These are phyloP conservation scores for Champsocephalus gunnari DNA, from an alignment of 2,797 vertebrate species.

Conservation along the genomic window DNA sequence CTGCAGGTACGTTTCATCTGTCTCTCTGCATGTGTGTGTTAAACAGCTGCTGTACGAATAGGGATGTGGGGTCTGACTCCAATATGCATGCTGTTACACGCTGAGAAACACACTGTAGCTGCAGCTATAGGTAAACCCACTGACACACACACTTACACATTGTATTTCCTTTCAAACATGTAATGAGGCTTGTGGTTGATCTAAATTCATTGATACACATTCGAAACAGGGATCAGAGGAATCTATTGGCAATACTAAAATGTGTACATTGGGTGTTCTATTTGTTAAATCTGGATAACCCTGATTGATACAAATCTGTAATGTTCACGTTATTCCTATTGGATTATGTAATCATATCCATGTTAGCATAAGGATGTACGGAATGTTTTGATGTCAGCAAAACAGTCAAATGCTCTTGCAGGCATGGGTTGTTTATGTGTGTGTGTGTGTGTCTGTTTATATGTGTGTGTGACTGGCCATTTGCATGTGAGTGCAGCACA, in stretches of 20 bases:
- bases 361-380: not conserved
- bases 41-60: slow-evolving; percentile 37
- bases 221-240: slow-evolving; percentile 17
- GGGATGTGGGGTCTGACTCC: slow-evolving; percentile 41
- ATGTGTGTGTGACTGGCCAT: slow-evolving; percentile 28
- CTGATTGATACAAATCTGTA: slow-evolving; percentile 35
- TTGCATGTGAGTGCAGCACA: slow-evolving; percentile 55
- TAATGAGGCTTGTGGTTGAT: slow-evolving; percentile 3
- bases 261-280: slow-evolving; percentile 6
- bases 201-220: slow-evolving; percentile 7
- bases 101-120: slow-evolving; percentile 31
- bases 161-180: slow-evolving; percentile 22
- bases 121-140: slow-evolving; percentile 49
- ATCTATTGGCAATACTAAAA: slow-evolving; percentile 16
- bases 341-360: not conserved
- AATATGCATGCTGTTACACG: slow-evolving; percentile 38
- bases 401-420: slow-evolving; percentile 11
- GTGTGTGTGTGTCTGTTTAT: slow-evolving; percentile 18
- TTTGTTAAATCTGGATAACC: slow-evolving; percentile 30
- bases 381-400: slow-evolving; percentile 23
- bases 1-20: slow-evolving; percentile 74
- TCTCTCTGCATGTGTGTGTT: slow-evolving; percentile 26
- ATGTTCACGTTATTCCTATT: slow-evolving; percentile 1
- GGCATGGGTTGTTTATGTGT: not conserved
- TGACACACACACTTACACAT: slow-evolving; percentile 20